Percentiles rank a stretch among this genome's conserved stretches.
Conservation (phyloP, 2,888 invertebrate genomes). For the Callinectes sapidus region DNA sequence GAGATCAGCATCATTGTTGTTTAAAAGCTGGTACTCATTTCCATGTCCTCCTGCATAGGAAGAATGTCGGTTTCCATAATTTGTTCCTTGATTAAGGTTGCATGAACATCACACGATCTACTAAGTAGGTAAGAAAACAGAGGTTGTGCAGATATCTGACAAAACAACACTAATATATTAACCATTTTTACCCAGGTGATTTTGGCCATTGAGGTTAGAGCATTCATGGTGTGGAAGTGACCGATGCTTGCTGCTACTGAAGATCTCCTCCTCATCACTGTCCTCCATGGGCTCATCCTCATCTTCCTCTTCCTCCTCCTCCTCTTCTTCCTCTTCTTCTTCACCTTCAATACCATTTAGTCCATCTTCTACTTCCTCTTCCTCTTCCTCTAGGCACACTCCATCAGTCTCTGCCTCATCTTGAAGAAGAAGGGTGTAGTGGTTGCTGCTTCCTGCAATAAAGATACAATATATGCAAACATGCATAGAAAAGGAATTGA, state of each 20-base stretch:
- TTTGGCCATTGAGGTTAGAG: slow-evolving; percentile 59
- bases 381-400: slow-evolving; percentile 65
- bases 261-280: slow-evolving; percentile 70
- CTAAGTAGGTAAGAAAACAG: neutral
- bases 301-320: slow-evolving; percentile 68
- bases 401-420: slow-evolving; percentile 69
- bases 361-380: slow-evolving; percentile 63
- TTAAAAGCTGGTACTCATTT: slow-evolving; percentile 63
- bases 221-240: slow-evolving; percentile 63
- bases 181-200: slow-evolving; percentile 57
- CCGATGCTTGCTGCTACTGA: slow-evolving; percentile 69
- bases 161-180: neutral
- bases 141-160: neutral
- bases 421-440: slow-evolving; percentile 70
- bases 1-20: slow-evolving; percentile 61
- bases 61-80: neutral
- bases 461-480: neutral
- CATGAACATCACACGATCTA: neutral
- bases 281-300: slow-evolving; percentile 66
- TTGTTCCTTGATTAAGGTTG: neutral
- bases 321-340: slow-evolving; percentile 67
- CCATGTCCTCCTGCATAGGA: slow-evolving; percentile 45
- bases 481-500: no score
- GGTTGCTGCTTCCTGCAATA: slow-evolving; percentile 62
- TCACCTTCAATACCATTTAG: slow-evolving; percentile 66